These are phyloP conservation scores for Oreochromis aureus DNA, from an alignment of 2,113 vertebrate genomes.

Conservation along the genomic window DNA sequence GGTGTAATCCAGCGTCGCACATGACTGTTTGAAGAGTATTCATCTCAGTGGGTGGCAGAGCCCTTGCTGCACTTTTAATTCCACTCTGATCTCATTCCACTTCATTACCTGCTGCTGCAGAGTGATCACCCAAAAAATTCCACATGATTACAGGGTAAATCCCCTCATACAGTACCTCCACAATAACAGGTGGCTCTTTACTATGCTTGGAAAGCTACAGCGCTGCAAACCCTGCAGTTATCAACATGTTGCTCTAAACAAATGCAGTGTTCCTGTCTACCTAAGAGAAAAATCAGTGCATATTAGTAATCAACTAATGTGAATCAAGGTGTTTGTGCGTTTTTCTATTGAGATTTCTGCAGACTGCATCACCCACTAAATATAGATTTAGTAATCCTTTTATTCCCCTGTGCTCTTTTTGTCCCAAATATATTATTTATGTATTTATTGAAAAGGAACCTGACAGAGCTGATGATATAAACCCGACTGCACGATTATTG, in stretches of 20 bases:
- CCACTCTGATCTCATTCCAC: conserved; percentile 17
- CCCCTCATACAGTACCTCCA: neutral
- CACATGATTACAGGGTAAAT: neutral
- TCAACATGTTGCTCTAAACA: neutral
- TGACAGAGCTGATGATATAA: neutral
- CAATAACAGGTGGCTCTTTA: neutral
- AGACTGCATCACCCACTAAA: neutral
- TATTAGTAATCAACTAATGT: neutral
- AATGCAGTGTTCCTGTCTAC: neutral
- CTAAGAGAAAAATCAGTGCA: neutral
- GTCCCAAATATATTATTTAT: neutral
- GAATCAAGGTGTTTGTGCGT: neutral
- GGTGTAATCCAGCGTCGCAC: neutral
- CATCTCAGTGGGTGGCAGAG: conserved; percentile 5
- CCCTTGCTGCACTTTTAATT: neutral
- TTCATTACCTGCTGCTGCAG: neutral
- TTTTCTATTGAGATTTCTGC: neutral
- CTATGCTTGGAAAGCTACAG: neutral
- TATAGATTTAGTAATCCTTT: neutral
- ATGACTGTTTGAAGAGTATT: conserved; percentile 7
- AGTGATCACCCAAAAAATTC: neutral
- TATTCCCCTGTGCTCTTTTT: neutral
- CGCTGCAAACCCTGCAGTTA: neutral
- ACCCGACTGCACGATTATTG: neutral
- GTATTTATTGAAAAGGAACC: neutral